These are phyloP conservation scores for Drosophila pachea DNA, from an alignment of 1,140 invertebrate genomes.

Conservation along the genomic window DNA sequence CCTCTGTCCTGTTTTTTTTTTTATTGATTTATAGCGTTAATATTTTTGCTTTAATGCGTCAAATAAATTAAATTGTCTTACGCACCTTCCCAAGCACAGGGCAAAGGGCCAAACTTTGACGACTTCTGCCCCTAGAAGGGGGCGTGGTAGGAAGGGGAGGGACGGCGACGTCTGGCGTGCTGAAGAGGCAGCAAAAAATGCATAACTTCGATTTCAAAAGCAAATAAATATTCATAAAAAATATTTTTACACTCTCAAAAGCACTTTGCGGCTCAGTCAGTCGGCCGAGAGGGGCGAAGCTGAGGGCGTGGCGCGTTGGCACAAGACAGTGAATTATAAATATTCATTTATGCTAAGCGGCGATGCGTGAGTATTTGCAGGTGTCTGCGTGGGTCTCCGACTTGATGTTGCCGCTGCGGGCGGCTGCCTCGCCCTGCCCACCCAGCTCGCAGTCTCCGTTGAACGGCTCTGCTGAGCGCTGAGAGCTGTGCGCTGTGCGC, in stretches of 20 bases:
- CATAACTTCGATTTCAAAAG: constrained; percentile 76
- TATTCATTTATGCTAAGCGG: constrained; percentile 76
- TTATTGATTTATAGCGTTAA: constrained; percentile 76
- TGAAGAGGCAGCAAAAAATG: constrained; percentile 50
- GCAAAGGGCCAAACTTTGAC: constrained; percentile 61
- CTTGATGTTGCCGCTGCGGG: background rate
- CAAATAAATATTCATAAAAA: constrained; percentile 77
- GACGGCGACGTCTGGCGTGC: constrained; percentile 4
- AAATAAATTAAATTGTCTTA: constrained; percentile 78
- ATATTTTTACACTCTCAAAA: constrained; percentile 56
- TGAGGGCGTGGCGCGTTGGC: background rate
- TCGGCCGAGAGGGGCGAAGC: background rate
- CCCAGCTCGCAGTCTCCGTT: background rate
- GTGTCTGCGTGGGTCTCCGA: constrained; percentile 46
- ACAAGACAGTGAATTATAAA: constrained; percentile 71
- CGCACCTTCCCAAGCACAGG: constrained; percentile 60
- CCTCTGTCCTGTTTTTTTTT: constrained; percentile 39
- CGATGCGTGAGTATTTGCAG: constrained; percentile 55
- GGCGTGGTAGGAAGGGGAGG: background rate
- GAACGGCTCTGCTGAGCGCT: background rate
- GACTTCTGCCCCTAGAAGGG: constrained; percentile 18
- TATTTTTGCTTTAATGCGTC: constrained; percentile 76
- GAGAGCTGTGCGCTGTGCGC: constrained; percentile 35
- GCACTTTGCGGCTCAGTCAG: constrained; percentile 66
- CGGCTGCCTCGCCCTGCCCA: too few species aligned